Percentiles rank a stretch among this genome's conserved stretches.
Conservation (phyloP, 35 echinoderm and acorn worm species). For the Eucidaris tribuloides region DNA sequence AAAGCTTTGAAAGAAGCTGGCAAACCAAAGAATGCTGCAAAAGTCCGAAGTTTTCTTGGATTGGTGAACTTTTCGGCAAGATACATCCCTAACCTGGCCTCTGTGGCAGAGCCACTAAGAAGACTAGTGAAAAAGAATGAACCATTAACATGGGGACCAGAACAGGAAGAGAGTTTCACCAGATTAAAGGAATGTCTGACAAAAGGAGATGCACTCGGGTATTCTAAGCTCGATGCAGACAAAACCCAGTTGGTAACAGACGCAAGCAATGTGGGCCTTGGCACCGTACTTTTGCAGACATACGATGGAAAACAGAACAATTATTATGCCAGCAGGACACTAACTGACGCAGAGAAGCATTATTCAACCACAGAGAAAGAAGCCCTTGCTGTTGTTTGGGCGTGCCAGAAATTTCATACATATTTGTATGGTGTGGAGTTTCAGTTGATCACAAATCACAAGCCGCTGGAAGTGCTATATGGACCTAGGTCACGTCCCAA, state of each 20-base stretch:
- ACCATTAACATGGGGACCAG: slow-evolving; percentile 38
- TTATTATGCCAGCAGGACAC: slow-evolving; percentile 48
- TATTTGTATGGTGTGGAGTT: slow-evolving; percentile 58
- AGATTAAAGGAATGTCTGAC: slow-evolving; percentile 26
- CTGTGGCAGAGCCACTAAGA: slow-evolving; percentile 50
- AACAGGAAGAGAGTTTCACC: slow-evolving; percentile 22
- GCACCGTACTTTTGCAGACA: slow-evolving; percentile 31
- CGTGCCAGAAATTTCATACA: slow-evolving; percentile 52
- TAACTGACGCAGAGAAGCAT: slow-evolving; percentile 35
- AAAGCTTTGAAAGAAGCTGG: slow-evolving; percentile 28
- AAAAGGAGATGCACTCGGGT: slow-evolving; percentile 35
- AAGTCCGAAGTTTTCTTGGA: slow-evolving; percentile 68
- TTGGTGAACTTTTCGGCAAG: slow-evolving; percentile 49
- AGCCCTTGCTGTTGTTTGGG: slow-evolving; percentile 34
- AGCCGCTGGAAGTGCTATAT: slow-evolving; percentile 68
- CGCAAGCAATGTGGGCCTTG: slow-evolving; percentile 41
- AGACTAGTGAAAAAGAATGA: slow-evolving; percentile 40
- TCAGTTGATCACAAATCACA: slow-evolving; percentile 55
- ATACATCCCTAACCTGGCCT: slow-evolving; percentile 60
- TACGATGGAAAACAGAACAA: slow-evolving; percentile 38
- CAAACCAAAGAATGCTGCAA: slow-evolving; percentile 24
- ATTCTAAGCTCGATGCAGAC: slow-evolving; percentile 29
- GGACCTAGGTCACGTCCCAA: slow-evolving; percentile 39
- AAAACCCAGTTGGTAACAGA: slow-evolving; percentile 55
- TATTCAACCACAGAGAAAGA: slow-evolving; percentile 63